Conservation (phyloP, 1,140 invertebrate species). For the Cydia splendana region DNA sequence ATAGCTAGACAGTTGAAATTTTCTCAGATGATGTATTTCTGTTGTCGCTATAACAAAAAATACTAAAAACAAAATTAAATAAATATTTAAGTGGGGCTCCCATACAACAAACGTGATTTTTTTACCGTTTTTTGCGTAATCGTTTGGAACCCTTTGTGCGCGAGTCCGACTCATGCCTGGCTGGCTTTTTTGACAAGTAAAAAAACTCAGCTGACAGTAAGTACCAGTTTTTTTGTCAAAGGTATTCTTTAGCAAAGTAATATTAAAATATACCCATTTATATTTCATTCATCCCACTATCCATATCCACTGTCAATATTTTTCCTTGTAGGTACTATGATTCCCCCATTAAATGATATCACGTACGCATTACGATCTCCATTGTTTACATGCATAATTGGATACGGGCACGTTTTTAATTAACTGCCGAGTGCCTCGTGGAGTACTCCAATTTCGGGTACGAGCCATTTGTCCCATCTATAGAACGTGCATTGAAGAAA, state of each 20-base stretch:
- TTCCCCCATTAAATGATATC: constrained; percentile 1
- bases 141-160: no score
- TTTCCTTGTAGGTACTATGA: background rate
- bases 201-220: no score
- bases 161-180: no score
- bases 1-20: no score
- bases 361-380: constrained; percentile 3
- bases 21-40: no score
- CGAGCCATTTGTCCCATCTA: background rate
- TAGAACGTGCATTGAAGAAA: background rate
- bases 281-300: background rate
- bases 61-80: no score
- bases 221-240: no score
- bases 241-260: background rate
- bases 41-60: no score
- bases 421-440: background rate
- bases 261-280: background rate
- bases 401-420: constrained; percentile 8
- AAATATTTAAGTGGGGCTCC: no score
- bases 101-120: no score
- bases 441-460: background rate
- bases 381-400: constrained; percentile 21
- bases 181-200: no score
- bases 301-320: background rate
- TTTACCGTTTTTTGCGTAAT: no score